Base-by-base conservation (phyloP, 2,113 vertebrate genomes). In the Melierax canorus region DNA sequence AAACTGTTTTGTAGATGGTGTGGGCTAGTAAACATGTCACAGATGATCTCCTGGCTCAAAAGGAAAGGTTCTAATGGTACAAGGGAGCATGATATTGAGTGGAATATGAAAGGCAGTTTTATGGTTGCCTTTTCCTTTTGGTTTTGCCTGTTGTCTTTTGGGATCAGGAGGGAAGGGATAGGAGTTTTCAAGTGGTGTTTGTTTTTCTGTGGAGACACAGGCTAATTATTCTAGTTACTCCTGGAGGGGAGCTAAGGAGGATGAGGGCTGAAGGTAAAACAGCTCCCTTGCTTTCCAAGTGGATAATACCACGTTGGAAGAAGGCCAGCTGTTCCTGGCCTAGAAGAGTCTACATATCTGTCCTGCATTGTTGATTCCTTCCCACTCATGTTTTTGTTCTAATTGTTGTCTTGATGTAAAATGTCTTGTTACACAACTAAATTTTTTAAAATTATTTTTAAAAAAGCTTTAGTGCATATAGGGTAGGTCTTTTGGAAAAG, bases 291-390 rank as follows among this genome's bases (percentile, higher is more conserved):
- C 2, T 69, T 85, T 88, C 15, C 45, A 43, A 66, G 17, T 20
- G 6, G 5, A 32, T 66, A 38, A 56, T 32, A 24, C 2, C 9
- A 15, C 10, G 1, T 23, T 74, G 60, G 36, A 78, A 58, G 43
- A 19, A 63, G 48, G 12, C 14, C 41, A 92, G 43, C 7, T 58
- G 6, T 63, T 90, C 3, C 15, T 85, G 6, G 10, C 12, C 24
- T 20, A 19, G 32, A 74, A 76, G n/a, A 69, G 7, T 38, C 22
- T 64, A 15, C 0, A 0, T 50, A 21, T 56, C 26, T 81, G 2
- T 60, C 88, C 7, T 73, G 2, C 7, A 85, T 56, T 46, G 8
- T 62, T 34, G 34, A 53, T 85, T 59, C 11, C 43, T 32, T 72
- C 11, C 6, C 5, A 29, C 11, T 63, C 2, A 11, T 3, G 4